Evolutionary conservation across 2,888 invertebrate species (phyloP).

Genomic region (Netelia fuscicornis): DNA sequence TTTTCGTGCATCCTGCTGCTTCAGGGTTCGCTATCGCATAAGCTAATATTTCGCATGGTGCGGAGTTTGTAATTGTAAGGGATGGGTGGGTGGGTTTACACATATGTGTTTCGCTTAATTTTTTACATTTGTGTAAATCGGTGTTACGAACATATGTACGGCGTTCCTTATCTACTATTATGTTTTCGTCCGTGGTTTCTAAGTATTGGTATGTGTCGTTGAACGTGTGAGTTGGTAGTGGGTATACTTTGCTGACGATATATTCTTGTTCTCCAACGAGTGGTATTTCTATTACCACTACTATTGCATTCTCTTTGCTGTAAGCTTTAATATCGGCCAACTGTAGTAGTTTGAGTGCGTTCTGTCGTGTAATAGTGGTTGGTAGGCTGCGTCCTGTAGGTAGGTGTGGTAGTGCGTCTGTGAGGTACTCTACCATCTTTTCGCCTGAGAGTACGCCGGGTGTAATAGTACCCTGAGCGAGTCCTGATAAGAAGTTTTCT

Average conservation of each 20-base stretch:
- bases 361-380: background rate
- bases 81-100: constrained; percentile 5
- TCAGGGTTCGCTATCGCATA: background rate
- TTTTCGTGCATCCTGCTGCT: background rate
- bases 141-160: background rate
- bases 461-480: background rate
- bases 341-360: background rate
- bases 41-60: constrained; percentile 11
- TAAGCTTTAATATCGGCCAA: constrained; percentile 1
- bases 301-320: background rate
- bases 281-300: constrained; percentile 15
- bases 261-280: background rate
- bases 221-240: background rate
- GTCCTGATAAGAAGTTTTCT: background rate
- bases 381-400: background rate
- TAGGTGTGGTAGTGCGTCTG: background rate
- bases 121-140: constrained; percentile 18
- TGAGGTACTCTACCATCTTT: background rate
- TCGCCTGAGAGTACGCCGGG: background rate
- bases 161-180: constrained; percentile 10
- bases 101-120: background rate
- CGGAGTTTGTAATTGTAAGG: background rate
- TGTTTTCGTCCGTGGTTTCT: constrained; percentile 8
- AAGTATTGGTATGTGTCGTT: background rate
- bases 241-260: constrained; percentile 11